Base-by-base conservation (phyloP, 1,140 invertebrate genomes). In the Drosophila grimshawi region DNA sequence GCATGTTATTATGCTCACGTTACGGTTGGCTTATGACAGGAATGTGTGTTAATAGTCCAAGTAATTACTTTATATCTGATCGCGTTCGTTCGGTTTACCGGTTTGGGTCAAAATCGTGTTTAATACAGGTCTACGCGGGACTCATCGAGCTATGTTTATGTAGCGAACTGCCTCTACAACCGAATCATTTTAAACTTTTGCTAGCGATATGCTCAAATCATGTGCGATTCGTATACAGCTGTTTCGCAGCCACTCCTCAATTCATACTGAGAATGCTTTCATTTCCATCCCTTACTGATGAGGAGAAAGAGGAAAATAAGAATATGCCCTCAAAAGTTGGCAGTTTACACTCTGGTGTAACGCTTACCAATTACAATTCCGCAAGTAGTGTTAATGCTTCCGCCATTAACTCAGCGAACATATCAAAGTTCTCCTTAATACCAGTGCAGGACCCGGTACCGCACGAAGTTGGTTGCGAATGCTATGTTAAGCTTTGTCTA, bases 41-140 rank as follows among this genome's bases (percentile, higher is more conserved):
- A 48, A 60, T 90, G 69, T 92, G 90, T 49, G 59, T 72, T 2
- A 81, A 88, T 46, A 86, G 85, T 56, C 43, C 67, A 3, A 71
- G 35, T n/a, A 48, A 53, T 6, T 78, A 70, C 35, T 92, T 92
- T 35, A 39, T 71, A 3, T 78, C 85, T 4, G 85, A 92, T 75
- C 80, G 91, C 6, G 80, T 92, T 29, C 73, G 80, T 3, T 81
- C 76, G 0, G 32, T 76, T 7, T 92, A 92, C 56, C 81, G 88
- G 7, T 92, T 92, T 64, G 66, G 76, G 0, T 74, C 80, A 0
- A 71, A 91, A 6, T 90, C 91, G 3, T 92, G 91, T 37, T 48
- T 92, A 11, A 41, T 91, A 35, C 90, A 91, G 41, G 89, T 91
- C 5, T 92, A 92, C 55, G 70, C 91, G 2, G 80, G 90, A 5